Conservation (phyloP, 2,888 invertebrate genomes). For the Napeogenes sylphis region DNA sequence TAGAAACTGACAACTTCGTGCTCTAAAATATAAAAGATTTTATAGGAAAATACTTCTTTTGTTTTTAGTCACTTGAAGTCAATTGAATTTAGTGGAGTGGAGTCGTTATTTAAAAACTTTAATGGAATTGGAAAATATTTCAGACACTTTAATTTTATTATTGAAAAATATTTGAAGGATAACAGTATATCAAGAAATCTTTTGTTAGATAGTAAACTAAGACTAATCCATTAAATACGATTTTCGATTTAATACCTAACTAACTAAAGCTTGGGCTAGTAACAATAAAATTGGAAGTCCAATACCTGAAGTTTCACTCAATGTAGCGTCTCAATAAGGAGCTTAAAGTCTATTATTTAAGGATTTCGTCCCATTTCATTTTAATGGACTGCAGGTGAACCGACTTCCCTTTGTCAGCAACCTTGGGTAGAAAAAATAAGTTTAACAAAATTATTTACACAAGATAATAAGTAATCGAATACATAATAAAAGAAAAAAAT, state of each 20-base stretch:
- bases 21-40: slow-evolving; percentile 1
- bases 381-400: slow-evolving; percentile 28
- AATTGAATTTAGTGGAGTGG: neutral
- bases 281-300: slow-evolving; percentile 8
- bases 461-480: neutral
- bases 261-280: neutral
- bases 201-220: neutral
- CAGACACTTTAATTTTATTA: too few relatives aligned
- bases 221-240: neutral
- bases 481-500: too few relatives aligned
- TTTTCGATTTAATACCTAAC: slow-evolving; percentile 3
- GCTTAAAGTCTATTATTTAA: slow-evolving; percentile 49
- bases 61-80: neutral
- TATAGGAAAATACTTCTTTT: neutral
- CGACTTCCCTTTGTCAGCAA: slow-evolving; percentile 21
- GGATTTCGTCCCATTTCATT: slow-evolving; percentile 37
- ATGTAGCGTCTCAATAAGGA: slow-evolving; percentile 35
- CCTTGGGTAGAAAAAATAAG: slow-evolving; percentile 11
- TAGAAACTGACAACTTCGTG: slow-evolving; percentile 1
- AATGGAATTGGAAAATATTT: too few relatives aligned
- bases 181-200: too few relatives aligned
- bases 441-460: slow-evolving; percentile 1
- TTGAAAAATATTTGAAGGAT: too few relatives aligned
- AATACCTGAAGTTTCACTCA: slow-evolving; percentile 28
- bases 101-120: too few relatives aligned